phyloP scores from a whole-genome alignment of 2,113 vertebrate genomes.

The Etheostoma cragini region DNA sequence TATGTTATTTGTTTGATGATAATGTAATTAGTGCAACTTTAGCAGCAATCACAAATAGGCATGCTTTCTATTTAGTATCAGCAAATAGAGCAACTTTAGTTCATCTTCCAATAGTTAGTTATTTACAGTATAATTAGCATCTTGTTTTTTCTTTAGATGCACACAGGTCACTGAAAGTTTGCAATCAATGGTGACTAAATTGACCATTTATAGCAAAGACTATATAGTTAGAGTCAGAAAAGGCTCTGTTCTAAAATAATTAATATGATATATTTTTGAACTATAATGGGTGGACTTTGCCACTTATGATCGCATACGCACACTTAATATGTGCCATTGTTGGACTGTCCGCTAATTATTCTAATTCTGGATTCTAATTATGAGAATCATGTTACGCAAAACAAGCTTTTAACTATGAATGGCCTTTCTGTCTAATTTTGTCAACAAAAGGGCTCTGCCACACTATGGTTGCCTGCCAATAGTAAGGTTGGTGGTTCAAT shows the following conservation, averaged over 20 bases:
- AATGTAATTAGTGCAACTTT: constrained; percentile 14
- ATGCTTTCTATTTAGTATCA: constrained; percentile 23
- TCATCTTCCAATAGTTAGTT: constrained; percentile 16
- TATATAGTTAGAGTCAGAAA: not conserved
- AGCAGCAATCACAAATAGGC: constrained; percentile 9
- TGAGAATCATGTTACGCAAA: not conserved
- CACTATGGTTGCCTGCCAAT: no score
- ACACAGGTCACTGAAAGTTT: constrained; percentile 1
- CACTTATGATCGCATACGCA: not conserved
- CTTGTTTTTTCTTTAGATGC: constrained; percentile 13
- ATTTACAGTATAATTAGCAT: constrained; percentile 23
- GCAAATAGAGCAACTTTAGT: constrained; percentile 15
- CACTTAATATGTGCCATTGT: not conserved
- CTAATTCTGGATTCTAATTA: no score
- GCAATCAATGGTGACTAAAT: constrained; percentile 7
- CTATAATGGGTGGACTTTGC: not conserved
- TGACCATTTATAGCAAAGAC: not conserved
- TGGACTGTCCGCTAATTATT: not conserved
- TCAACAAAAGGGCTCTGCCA: not conserved
- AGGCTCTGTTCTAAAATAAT: not conserved
- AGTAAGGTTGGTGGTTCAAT: no score
- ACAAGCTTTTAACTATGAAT: not conserved
- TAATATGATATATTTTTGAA: no score
- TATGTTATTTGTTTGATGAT: not conserved
- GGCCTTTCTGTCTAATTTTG: not conserved